phyloP scores from a whole-genome alignment of 1,140 invertebrate species.

The Euwallacea similis region DNA sequence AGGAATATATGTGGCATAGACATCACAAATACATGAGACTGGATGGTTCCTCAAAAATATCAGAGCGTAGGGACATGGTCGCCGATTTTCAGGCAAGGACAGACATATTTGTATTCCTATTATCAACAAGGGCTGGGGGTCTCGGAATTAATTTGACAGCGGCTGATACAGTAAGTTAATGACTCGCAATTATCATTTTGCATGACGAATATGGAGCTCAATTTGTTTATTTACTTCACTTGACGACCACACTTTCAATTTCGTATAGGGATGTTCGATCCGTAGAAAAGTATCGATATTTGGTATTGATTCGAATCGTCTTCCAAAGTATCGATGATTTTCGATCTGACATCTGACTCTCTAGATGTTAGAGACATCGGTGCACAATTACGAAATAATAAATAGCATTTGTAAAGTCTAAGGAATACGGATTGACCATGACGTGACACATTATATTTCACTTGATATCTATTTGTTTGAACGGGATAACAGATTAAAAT shows the following conservation, averaged over 20 bases:
- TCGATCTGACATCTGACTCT: too few species aligned
- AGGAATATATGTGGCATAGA: slow-evolving; percentile 93
- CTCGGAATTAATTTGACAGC: slow-evolving; percentile 98
- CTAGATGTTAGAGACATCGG: too few species aligned
- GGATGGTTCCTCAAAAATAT: slow-evolving; percentile 91
- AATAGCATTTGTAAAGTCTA: too few species aligned
- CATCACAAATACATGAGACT: slow-evolving; percentile 91
- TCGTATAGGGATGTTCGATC: neutral
- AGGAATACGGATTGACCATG: too few species aligned
- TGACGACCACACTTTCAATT: neutral
- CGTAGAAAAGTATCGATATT: too few species aligned
- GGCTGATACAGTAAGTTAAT: slow-evolving; percentile 86
- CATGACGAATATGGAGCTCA: neutral
- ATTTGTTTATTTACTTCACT: slow-evolving; percentile 1
- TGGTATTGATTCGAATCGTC: neutral
- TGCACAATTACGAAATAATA: too few species aligned
- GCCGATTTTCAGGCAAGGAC: slow-evolving; percentile 87
- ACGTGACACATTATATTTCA: too few species aligned
- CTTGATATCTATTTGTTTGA: too few species aligned
- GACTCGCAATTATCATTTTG: neutral
- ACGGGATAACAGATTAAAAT: too few species aligned
- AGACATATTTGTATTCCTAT: slow-evolving; percentile 94
- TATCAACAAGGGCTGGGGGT: slow-evolving; percentile 95
- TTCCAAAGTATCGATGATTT: too few species aligned
- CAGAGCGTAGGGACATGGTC: slow-evolving; percentile 89